Conservation (phyloP, 2,113 vertebrate genomes). For the Cyprinodon brontotheroides region DNA sequence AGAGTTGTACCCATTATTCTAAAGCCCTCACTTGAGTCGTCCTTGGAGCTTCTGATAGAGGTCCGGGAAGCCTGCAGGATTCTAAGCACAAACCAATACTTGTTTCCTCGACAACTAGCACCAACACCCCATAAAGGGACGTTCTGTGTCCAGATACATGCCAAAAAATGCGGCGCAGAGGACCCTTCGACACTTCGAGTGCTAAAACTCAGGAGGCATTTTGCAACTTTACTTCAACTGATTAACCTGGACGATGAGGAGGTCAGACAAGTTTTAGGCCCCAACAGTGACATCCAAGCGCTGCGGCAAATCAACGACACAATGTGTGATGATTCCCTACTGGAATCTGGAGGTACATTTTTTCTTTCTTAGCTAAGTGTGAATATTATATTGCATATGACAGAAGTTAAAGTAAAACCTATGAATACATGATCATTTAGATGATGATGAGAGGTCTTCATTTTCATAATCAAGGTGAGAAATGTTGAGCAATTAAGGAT, state of each 20-base stretch:
- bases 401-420: no score
- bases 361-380: no score
- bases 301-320: conserved; percentile 11
- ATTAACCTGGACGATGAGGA: conserved; percentile 57
- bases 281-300: conserved; percentile 4
- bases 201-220: conserved; percentile 40
- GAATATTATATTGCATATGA: no score
- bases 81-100: conserved; percentile 36
- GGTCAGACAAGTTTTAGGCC: conserved; percentile 50
- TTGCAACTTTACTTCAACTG: conserved; percentile 43
- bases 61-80: conserved; percentile 45
- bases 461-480: no score
- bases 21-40: conserved; percentile 39
- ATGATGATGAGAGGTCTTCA: no score
- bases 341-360: conserved; percentile 35
- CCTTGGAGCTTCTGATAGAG: conserved; percentile 43
- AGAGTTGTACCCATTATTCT: conserved; percentile 54
- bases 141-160: conserved; percentile 14
- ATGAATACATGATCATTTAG: no score
- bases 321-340: background rate
- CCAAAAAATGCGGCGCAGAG: conserved; percentile 38
- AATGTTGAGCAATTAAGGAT: no score
- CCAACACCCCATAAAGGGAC: conserved; percentile 36
- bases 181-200: conserved; percentile 25
- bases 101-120: conserved; percentile 37